Percentiles rank a stretch among this genome's conserved stretches.
phyloP scores from a whole-genome alignment of 1,140 invertebrate species.

The Spodoptera litura region DNA sequence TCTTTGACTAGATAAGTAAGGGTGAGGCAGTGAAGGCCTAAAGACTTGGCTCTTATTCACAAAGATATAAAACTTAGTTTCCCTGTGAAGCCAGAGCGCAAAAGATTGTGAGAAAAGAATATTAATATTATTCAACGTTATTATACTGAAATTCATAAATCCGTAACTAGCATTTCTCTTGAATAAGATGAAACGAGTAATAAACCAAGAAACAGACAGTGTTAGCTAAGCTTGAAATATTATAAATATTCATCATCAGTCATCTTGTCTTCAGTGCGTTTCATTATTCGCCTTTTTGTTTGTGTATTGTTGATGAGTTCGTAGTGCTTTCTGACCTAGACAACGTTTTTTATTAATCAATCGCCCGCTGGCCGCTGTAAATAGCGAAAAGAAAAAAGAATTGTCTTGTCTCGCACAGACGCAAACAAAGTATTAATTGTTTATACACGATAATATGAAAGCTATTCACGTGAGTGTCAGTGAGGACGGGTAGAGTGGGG shows the following conservation, averaged over 20 bases:
- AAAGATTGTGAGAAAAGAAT: conserved; percentile 10
- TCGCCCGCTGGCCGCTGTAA: neutral
- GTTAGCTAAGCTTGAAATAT: conserved; percentile 47
- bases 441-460: conserved; percentile 26
- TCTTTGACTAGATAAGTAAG: too few species aligned
- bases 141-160: conserved; percentile 38
- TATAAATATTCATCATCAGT: conserved; percentile 55
- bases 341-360: conserved; percentile 42
- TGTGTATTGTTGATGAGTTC: conserved; percentile 48
- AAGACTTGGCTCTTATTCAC: too few species aligned
- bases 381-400: too few species aligned
- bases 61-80: too few species aligned
- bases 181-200: conserved; percentile 49
- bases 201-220: conserved; percentile 40
- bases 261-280: conserved; percentile 44
- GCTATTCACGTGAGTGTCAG: conserved; percentile 14
- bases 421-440: neutral
- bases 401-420: neutral
- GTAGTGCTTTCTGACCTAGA: conserved; percentile 26
- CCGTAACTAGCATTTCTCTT: conserved; percentile 32
- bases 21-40: too few species aligned
- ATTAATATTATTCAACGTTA: conserved; percentile 32
- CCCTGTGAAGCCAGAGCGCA: neutral
- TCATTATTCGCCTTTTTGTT: conserved; percentile 50
- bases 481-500: conserved; percentile 1